Conservation (phyloP, 2,888 invertebrate genomes). For the Monoplex corrugatus region DNA sequence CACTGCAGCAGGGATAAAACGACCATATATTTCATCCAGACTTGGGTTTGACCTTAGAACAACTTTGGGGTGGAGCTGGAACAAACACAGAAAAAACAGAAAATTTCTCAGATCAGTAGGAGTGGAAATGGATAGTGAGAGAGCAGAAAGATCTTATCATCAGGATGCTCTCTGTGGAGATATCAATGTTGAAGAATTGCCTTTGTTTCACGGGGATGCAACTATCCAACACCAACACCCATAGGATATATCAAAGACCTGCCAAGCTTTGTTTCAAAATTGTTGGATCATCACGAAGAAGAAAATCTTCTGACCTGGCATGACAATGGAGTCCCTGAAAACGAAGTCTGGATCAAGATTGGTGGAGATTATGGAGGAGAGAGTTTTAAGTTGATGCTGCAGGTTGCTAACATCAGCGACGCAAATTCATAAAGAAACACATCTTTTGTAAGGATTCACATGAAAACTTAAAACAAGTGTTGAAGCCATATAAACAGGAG, state of each 20-base stretch:
- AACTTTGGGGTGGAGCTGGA: background rate
- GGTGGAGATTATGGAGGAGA: constrained; percentile 38
- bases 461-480: constrained; percentile 5
- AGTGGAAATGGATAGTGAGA: background rate
- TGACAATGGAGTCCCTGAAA: background rate
- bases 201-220: background rate
- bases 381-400: constrained; percentile 36
- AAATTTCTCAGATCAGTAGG: background rate
- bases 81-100: background rate
- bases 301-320: constrained; percentile 35
- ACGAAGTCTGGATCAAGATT: constrained; percentile 44
- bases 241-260: too few relatives aligned
- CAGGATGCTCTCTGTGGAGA: background rate
- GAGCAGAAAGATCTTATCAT: background rate
- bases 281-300: too few relatives aligned
- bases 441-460: constrained; percentile 30
- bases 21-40: background rate
- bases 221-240: too few relatives aligned
- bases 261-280: constrained; percentile 19
- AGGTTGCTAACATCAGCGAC: constrained; percentile 1
- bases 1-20: background rate
- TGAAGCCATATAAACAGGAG: background rate
- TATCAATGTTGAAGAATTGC: background rate
- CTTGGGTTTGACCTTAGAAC: background rate
- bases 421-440: constrained; percentile 34